Conservation (phyloP, 2,113 vertebrate genomes). For the Brevimyrus niger region DNA sequence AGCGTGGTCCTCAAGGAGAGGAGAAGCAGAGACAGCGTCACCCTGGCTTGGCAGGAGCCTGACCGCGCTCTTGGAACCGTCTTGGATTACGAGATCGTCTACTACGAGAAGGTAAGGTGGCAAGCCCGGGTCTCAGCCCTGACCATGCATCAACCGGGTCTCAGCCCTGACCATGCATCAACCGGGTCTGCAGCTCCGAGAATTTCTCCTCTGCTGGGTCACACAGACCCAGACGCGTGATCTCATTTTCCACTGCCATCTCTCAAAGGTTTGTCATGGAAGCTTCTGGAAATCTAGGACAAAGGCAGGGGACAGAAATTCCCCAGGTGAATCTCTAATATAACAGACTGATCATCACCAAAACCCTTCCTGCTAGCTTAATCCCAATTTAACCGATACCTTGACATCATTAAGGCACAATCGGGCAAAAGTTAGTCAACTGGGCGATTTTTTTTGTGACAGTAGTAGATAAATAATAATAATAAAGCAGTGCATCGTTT, state of each 20-base stretch:
- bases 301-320: background rate
- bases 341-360: background rate
- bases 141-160: slow-evolving; percentile 14
- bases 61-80: slow-evolving; percentile 54
- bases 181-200: slow-evolving; percentile 18
- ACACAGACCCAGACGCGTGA: background rate
- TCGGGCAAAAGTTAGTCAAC: background rate
- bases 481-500: background rate
- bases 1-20: slow-evolving; percentile 72
- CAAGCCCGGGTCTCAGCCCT: background rate
- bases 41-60: slow-evolving; percentile 41
- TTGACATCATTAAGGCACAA: background rate
- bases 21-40: slow-evolving; percentile 71
- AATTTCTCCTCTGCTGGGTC: background rate
- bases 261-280: background rate
- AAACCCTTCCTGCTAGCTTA: background rate
- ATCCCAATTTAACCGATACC: background rate
- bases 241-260: background rate
- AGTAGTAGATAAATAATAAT: background rate
- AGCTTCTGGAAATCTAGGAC: background rate
- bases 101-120: slow-evolving; percentile 68
- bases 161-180: slow-evolving; percentile 18
- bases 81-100: slow-evolving; percentile 73
- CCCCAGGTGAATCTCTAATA: background rate
- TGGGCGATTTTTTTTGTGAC: background rate